Evolutionary conservation across 2,888 invertebrate species (phyloP), one percentile per base, ranked within the genome.

Genomic region (Deilephila elpenor): DNA sequence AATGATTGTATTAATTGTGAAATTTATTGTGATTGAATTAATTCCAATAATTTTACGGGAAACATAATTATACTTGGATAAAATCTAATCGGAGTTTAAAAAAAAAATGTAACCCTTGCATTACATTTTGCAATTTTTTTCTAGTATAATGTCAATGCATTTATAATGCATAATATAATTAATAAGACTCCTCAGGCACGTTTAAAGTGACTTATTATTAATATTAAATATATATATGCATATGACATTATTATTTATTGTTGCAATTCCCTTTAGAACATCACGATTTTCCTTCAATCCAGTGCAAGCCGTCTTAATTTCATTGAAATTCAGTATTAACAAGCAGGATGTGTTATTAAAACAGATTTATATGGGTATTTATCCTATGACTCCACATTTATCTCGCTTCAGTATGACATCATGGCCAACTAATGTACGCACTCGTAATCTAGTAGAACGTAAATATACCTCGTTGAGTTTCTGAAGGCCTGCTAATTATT

Each of bases 281-380:
- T 37, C 0, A 11, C 5, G 19, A 44, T 59, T 59, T 64, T 25
- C 67, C 37, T 25, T 67, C 67, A 44, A 37, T 20, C 51, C 32
- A 56, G 25, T 56, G 37, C 62, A 56, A 37, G 73, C 34, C 17
- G 19, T 51, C 32, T 60, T 14, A 67, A 44, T 14, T 73, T 71
- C 59, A 44, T 61, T 59, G 32, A 44, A 67, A 44, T 59, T 67
- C 34, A 37, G 59, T 8, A 67, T 67, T 73, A 73, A 73, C 29
- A 37, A 29, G 61, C 71, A 72, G 74, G 75, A 51, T 60, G 53
- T 59, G 71, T 74, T 77, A 75, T 74, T 71, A 75, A 74, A 74
- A 72, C 77, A 76, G 74, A 78, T 79, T 77, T 78, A 76, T 75
- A 64, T 60, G 61, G 60, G 74, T 76, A 73, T 74, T 75, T 73